Evolutionary conservation across 2,797 vertebrate genomes (phyloP), one percentile per base, ranked within the genome.

Genomic region (Podarcis lilfordi): DNA sequence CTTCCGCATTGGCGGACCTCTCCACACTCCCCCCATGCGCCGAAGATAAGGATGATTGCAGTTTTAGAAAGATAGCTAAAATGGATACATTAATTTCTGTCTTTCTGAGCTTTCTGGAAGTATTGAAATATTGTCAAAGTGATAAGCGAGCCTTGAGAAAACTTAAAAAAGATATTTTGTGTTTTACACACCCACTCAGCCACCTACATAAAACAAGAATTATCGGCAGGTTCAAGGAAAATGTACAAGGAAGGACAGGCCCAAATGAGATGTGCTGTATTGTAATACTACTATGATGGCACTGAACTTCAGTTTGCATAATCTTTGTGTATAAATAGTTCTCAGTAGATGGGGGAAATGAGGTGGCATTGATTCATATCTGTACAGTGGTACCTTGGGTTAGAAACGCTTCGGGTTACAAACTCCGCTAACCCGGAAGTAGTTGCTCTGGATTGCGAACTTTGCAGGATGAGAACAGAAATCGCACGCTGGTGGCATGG

Each of bases 41-140:
- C 29, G 15, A 45, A 61, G 40, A 45, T 64, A 43, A 59, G 27
- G 15, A 35, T 37, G 21, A 32, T 29, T 77, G 6, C 66, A 27
- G 40, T 27, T 78, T 72, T 50, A 50, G 68, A 88, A 71, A 82
- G n/a, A 55, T 68, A 80, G 77, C 17, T 75, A 68, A 17, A 66
- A 80, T 23, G 2, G 13, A 68, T 85, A 59, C 29, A 80, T 81
- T 32, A 29, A 32, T 85, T 90, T 81, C 74, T 80, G 82, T 82
- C 61, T 86, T 64, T 43, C 8, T 61, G 61, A 84, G 59, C 50
- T 89, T 89, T 68, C 23, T 87, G 82, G 90, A 87, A 78, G 55
- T 25, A 71, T 4, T 80, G 61, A 77, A 76, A 15, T 40, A 87
- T 81, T 23, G 15, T 85, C 61, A 85, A 69, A 80, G 32, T 27